Evolutionary conservation across 2,888 invertebrate genomes (phyloP).

Genomic region (Drosophila dives): DNA sequence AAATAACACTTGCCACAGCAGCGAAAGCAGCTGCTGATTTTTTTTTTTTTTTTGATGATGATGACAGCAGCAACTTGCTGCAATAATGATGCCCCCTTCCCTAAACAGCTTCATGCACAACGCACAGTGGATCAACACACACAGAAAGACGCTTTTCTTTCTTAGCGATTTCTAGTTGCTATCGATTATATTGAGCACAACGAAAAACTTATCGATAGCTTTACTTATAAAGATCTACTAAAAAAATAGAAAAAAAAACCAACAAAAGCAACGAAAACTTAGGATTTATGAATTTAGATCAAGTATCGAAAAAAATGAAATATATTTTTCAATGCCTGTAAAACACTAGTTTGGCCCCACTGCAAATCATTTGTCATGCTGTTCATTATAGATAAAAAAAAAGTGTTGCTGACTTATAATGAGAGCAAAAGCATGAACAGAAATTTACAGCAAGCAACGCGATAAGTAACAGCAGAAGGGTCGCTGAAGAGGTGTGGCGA

Average conservation of each 20-base stretch:
- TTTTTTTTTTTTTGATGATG: slow-evolving; percentile 70
- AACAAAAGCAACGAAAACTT: no score
- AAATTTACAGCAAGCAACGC: slow-evolving; percentile 59
- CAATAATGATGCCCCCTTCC: slow-evolving; percentile 52
- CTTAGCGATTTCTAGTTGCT: not conserved
- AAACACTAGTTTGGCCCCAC: slow-evolving; percentile 17
- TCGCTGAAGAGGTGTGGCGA: not conserved
- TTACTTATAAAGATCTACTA: no score
- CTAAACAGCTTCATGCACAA: not conserved
- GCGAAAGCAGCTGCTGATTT: slow-evolving; percentile 38
- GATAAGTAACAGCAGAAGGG: slow-evolving; percentile 44
- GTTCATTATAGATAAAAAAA: slow-evolving; percentile 60
- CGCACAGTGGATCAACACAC: slow-evolving; percentile 14
- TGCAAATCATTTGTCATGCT: slow-evolving; percentile 28
- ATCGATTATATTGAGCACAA: not conserved
- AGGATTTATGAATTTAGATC: not conserved
- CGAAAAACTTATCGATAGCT: not conserved
- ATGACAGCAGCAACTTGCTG: slow-evolving; percentile 62
- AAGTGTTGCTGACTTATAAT: slow-evolving; percentile 75
- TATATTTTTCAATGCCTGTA: not conserved
- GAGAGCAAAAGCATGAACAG: slow-evolving; percentile 66
- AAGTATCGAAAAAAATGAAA: not conserved
- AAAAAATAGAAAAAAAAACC: no score
- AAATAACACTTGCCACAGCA: slow-evolving; percentile 61
- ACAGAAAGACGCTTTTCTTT: not conserved